Base-by-base conservation (phyloP, 1,140 invertebrate genomes). In the Neuroterus valhalla region DNA sequence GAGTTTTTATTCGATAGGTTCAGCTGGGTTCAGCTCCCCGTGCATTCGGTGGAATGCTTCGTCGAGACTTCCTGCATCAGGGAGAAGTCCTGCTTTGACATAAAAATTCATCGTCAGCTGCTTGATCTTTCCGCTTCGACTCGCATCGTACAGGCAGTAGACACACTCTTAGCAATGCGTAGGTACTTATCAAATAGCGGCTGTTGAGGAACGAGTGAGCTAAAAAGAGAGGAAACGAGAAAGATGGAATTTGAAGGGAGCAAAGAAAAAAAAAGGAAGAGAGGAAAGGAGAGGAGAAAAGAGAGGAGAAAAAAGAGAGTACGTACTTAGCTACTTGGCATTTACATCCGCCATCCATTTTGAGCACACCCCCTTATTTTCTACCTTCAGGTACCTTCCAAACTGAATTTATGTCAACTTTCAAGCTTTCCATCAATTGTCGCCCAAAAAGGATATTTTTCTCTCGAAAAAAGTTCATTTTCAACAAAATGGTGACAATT, bases 281-380 rank as follows among this genome's bases (percentile, higher is more conserved):
- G 43, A 45, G 4, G 15, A 44, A 21, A 71, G 43, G 62, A 17
- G 66, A 26, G 19, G 31, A 46, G 23, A 43, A 17, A 55, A 8
- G 42, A 69, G 21, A 43, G 45, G 8, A 45, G 38, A 69, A 31
- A 66, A 21, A 50, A 69, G 44, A 75, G 52, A 67, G 55, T 42
- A 71, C 68, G 74, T 75, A 80, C 82, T 84, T 83, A 82, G 80
- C 82, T 83, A 84, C 77, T 83, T 83, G 82, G 76, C 82, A 84
- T 84, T 84, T 84, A 84, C 81, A 83, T 83, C 81, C 82, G 78
- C 78, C 82, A 84, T 84, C 81, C 82, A 84, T 84, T 84, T 84
- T 82, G 78, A 78, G 75, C 79, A 71, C 72, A 75, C 72, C 55
- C 62, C 77, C 70, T 79, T 31, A 81, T 83, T 79, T 78, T 82